Conservation (phyloP, 2,113 vertebrate species). For the Nothobranchius furzeri region DNA sequence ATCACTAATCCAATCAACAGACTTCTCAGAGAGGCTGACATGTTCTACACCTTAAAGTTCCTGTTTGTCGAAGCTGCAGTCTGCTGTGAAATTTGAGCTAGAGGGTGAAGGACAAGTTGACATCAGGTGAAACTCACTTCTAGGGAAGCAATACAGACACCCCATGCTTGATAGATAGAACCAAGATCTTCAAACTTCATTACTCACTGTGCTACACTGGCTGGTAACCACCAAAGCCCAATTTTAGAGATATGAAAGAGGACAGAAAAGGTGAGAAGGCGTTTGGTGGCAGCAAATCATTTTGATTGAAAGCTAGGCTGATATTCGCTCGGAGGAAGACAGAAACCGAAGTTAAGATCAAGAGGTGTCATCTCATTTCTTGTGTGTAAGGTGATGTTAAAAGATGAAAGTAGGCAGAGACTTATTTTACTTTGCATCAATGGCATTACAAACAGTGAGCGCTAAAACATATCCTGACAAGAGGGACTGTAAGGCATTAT, state of each 20-base stretch:
- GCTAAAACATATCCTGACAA: constrained; percentile 21
- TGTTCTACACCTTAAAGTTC: constrained; percentile 41
- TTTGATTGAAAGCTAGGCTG: constrained; percentile 38
- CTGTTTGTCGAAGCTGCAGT: constrained; percentile 50
- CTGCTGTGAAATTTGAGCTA: constrained; percentile 52
- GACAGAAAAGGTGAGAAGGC: background rate
- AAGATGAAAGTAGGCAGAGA: constrained; percentile 47
- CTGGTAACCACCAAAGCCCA: constrained; percentile 16
- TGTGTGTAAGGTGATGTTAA: constrained; percentile 44
- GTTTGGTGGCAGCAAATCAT: constrained; percentile 14
- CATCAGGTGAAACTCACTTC: constrained; percentile 47
- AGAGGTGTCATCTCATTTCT: constrained; percentile 45
- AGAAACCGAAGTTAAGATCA: constrained; percentile 52
- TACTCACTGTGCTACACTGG: constrained; percentile 28
- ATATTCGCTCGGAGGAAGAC: constrained; percentile 38
- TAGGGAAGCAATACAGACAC: constrained; percentile 12
- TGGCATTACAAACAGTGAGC: constrained; percentile 28
- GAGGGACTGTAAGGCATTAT: constrained; percentile 21
- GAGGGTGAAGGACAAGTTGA: constrained; percentile 58
- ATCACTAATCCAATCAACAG: constrained; percentile 50
- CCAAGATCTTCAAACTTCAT: constrained; percentile 35
- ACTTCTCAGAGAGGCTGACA: constrained; percentile 32
- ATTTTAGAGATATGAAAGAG: constrained; percentile 34
- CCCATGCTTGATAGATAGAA: constrained; percentile 10
- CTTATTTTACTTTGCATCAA: constrained; percentile 49